Percentiles rank a stretch among this genome's conserved stretches.
phyloP scores from a whole-genome alignment of 2,113 vertebrate species.

The Muntiacus reevesi region DNA sequence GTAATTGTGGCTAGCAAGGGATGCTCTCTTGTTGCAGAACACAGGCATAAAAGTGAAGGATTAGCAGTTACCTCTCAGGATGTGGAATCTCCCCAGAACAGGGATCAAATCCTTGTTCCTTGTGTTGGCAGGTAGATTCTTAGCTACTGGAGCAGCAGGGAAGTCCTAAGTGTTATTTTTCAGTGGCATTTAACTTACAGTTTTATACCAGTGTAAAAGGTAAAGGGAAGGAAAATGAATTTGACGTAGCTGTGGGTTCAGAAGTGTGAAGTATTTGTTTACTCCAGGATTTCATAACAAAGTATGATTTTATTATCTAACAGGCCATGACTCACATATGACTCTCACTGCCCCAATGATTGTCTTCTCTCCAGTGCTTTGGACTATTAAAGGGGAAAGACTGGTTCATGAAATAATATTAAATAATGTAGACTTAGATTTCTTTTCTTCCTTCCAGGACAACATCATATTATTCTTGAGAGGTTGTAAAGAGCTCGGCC shows the following conservation, averaged over 20 bases:
- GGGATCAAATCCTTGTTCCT: neutral
- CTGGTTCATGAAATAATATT: conserved; percentile 6
- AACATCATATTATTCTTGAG: conserved; percentile 95
- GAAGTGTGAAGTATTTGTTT: neutral
- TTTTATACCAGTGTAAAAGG: neutral
- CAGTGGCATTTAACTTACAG: neutral
- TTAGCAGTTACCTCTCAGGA: neutral
- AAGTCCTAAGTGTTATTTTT: neutral
- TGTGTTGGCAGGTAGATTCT: neutral
- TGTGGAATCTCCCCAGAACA: neutral
- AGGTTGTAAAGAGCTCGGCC: conserved; percentile 95
- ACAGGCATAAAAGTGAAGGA: neutral
- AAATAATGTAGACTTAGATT: neutral
- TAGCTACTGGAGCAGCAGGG: neutral
- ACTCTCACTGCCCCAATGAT: neutral
- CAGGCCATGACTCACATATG: neutral
- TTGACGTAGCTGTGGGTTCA: neutral
- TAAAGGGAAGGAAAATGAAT: neutral
- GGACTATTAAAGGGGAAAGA: neutral
- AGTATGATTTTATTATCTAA: neutral
- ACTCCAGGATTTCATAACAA: conserved; percentile 9
- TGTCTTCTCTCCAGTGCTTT: neutral
- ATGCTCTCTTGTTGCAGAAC: neutral
- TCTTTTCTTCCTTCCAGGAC: conserved; percentile 85
- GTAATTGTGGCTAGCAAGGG: neutral